Conservation (phyloP, 2,888 invertebrate species). For the Yponomeuta plumbellus region DNA sequence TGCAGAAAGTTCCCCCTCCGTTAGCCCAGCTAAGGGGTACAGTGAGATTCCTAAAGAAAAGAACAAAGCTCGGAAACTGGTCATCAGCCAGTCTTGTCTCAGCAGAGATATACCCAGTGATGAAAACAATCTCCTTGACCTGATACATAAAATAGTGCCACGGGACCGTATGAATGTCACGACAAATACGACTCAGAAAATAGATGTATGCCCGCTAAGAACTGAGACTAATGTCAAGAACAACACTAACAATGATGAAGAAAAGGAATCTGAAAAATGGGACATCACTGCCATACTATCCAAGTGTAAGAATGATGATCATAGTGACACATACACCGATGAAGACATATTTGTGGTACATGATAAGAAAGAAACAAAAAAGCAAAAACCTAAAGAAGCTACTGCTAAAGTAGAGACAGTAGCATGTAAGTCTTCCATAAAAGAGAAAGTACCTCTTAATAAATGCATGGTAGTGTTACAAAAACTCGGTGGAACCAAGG, state of each 20-base stretch:
- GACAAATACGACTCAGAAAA: conserved; percentile 27
- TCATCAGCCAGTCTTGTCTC: conserved; percentile 52
- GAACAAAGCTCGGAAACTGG: conserved; percentile 55
- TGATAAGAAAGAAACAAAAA: conserved; percentile 24
- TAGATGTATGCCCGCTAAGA: conserved; percentile 30
- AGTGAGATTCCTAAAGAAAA: conserved; percentile 45
- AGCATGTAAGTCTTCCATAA: background rate
- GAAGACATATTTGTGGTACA: conserved; percentile 48
- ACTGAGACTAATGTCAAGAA: conserved; percentile 24
- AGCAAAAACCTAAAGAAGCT: conserved; percentile 18
- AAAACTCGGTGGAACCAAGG: background rate
- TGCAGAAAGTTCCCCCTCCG: conserved; percentile 34
- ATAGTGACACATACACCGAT: conserved; percentile 63
- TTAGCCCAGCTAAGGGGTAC: conserved; percentile 48
- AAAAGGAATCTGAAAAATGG: conserved; percentile 39
- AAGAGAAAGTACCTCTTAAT: background rate
- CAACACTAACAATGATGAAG: background rate
- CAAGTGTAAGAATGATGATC: conserved; percentile 38
- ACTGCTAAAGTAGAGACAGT: background rate
- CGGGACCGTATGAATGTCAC: conserved; percentile 51
- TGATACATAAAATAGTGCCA: conserved; percentile 64
- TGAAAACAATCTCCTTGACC: conserved; percentile 51
- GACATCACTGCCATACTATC: conserved; percentile 51
- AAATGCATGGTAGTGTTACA: no score
- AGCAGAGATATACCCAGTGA: conserved; percentile 48